Evolutionary conservation across 1,140 invertebrate genomes (phyloP).

Genomic region (Meteorus sp.): DNA sequence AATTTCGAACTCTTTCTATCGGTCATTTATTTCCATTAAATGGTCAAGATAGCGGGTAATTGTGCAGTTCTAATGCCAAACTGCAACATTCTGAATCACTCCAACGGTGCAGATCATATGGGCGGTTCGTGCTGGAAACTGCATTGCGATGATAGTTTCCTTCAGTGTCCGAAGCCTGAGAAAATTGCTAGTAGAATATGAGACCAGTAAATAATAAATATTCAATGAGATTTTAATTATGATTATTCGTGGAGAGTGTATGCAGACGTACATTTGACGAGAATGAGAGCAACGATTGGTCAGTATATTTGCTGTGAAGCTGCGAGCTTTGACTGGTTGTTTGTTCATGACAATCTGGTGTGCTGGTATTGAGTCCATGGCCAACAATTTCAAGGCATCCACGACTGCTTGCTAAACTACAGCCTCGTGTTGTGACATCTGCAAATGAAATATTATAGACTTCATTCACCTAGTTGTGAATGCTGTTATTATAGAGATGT

Average conservation of each 20-base stretch:
- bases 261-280: conserved; percentile 47
- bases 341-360: conserved; percentile 27
- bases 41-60: conserved; percentile 33
- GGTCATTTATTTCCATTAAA: not conserved
- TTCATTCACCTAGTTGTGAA: not conserved
- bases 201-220: conserved; percentile 4
- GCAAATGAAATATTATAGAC: not conserved
- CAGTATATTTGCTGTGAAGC: conserved; percentile 45
- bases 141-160: conserved; percentile 15
- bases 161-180: conserved; percentile 1
- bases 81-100: conserved; percentile 55
- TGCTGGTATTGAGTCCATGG: conserved; percentile 24
- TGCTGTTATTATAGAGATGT: not conserved
- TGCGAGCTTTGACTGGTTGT: conserved; percentile 33
- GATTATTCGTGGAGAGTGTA: not conserved
- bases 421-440: conserved; percentile 48
- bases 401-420: conserved; percentile 49
- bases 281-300: conserved; percentile 50
- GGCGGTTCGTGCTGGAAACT: conserved; percentile 29
- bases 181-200: not conserved
- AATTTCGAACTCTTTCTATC: not conserved
- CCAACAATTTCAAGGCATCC: conserved; percentile 41
- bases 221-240: conserved; percentile 6
- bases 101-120: conserved; percentile 49
- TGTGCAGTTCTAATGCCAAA: conserved; percentile 52